These are phyloP conservation scores for Metaphire vulgaris DNA, from an alignment of 1,140 invertebrate species.

Conservation along the genomic window DNA sequence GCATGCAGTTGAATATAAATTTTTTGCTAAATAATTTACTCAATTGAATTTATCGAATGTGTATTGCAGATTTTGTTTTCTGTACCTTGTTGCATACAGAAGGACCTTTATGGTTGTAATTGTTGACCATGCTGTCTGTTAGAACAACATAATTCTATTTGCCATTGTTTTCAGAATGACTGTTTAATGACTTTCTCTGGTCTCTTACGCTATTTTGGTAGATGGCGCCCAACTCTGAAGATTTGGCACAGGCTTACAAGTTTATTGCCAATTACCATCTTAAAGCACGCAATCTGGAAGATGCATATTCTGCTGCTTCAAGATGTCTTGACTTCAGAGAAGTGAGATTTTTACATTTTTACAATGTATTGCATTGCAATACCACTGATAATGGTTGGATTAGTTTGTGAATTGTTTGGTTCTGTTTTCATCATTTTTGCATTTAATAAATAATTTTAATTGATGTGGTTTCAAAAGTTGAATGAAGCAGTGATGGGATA, in stretches of 20 bases:
- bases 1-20: no score
- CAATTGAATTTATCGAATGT: no score
- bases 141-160: not conserved
- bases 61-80: no score
- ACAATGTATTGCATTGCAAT: not conserved
- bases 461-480: not conserved
- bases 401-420: not conserved
- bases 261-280: constrained; percentile 86
- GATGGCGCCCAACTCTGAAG: constrained; percentile 62
- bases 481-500: not conserved
- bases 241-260: constrained; percentile 75
- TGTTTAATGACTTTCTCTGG: no score
- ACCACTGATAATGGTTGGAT: not conserved
- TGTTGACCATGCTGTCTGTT: not conserved
- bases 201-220: constrained; percentile 23
- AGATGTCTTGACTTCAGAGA: constrained; percentile 77
- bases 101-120: not conserved
- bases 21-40: no score
- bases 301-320: constrained; percentile 82
- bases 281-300: constrained; percentile 67
- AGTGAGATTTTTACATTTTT: constrained; percentile 46
- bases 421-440: constrained; percentile 2
- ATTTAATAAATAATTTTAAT: not conserved
- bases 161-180: not conserved
- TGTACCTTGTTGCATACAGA: constrained; percentile 10